Percentiles rank a stretch among this genome's conserved stretches.
Evolutionary conservation across 2,888 invertebrate genomes (phyloP).

Genomic region (Mantis religiosa): DNA sequence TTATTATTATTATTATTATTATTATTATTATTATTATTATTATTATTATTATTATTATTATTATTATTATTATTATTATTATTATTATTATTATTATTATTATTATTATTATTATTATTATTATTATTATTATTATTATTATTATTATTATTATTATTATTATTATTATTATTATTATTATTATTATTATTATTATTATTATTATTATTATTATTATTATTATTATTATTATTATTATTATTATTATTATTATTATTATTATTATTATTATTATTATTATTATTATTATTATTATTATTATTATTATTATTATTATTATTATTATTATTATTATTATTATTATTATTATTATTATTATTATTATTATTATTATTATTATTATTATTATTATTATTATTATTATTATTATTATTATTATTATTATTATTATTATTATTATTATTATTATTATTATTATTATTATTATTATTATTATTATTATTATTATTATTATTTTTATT

Average conservation of each 20-base stretch:
- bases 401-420: not conserved
- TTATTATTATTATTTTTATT: too few species aligned
- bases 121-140: not conserved
- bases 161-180: too few species aligned
- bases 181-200: too few species aligned
- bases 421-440: not conserved
- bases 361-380: not conserved
- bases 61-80: not conserved
- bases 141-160: too few species aligned
- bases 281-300: not conserved
- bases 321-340: not conserved
- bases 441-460: not conserved
- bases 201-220: not conserved
- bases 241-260: not conserved
- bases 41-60: too few species aligned
- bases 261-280: not conserved
- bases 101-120: not conserved
- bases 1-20: not conserved
- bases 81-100: not conserved
- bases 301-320: not conserved
- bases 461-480: not conserved
- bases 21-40: not conserved
- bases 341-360: not conserved
- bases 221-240: not conserved
- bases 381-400: not conserved